Base-by-base conservation (phyloP, 2,113 vertebrate genomes). In the Oenanthe oenanthe region DNA sequence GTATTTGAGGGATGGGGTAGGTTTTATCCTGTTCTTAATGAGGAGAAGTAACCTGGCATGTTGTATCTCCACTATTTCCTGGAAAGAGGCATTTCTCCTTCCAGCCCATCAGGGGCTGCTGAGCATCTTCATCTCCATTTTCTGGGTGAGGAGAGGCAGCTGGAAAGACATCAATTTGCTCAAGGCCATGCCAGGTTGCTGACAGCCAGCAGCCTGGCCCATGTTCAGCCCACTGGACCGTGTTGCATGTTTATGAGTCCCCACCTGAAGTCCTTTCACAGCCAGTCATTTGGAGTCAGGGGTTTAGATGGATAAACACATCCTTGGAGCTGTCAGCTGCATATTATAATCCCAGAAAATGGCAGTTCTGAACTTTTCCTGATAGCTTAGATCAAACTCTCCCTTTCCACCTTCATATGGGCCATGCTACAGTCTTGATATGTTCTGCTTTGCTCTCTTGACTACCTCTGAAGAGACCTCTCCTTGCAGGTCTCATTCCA, bases 71-170 rank as follows among this genome's bases (percentile, higher is more conserved):
- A 7, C 4, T 74, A 1, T 73, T 94, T 91, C 80, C 85, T 90
- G 65, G 85, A 93, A 95, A 83, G 85, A 90, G 31, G 14, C 7
- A 9, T 86, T 88, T 74, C 32, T 74, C 56, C 78, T 94, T 94
- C 40, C 68, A 90, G 43, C 12, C 60, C 28, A 71, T 42, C 60
- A 83, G 32, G 17, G 7, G 9, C 34, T 93, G 71, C 67, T 2
- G 58, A 66, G 68, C 51, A 86, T 75, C 88, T 93, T 92, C 36
- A 51, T 80, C 57, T 88, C 60, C 36, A 20, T 77, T 89, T 92
- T 95, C 61, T 82, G 81, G 74, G 67, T 45, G 88, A 85, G 48
- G 51, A 77, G 63, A 71, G 48, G 77, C 87, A 92, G 58, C 74
- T 88, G 81, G 76, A 83, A 92, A 94, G 85, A n/a, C 61, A 81